phyloP scores from a whole-genome alignment of 1,140 invertebrate species.

The Palaemon carinicauda region DNA sequence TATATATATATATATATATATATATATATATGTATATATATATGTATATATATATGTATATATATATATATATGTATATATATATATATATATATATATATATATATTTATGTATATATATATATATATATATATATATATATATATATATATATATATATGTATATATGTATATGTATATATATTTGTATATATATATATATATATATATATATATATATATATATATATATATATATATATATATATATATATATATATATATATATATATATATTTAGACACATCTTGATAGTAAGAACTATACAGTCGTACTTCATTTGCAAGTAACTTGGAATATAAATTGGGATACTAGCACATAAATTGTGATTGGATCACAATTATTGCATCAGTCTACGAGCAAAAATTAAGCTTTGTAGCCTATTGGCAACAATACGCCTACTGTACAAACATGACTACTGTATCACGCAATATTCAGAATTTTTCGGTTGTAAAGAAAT shows the following conservation, averaged over 20 bases:
- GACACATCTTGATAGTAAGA: neutral
- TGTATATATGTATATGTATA: neutral
- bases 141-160: neutral
- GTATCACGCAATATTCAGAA: too few relatives aligned
- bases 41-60: neutral
- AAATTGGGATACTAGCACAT: too few relatives aligned
- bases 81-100: neutral
- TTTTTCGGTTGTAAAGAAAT: too few relatives aligned
- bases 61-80: neutral
- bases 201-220: neutral
- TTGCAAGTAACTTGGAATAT: neutral
- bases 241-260: neutral
- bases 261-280: neutral
- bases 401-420: too few relatives aligned
- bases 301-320: neutral
- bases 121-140: neutral
- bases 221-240: neutral
- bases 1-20: too few relatives aligned
- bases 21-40: too few relatives aligned
- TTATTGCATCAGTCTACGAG: too few relatives aligned
- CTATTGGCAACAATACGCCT: too few relatives aligned
- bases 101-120: neutral
- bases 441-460: too few relatives aligned
- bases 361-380: too few relatives aligned
- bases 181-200: neutral